phyloP scores from a whole-genome alignment of 1,140 invertebrate genomes.

The Brachionus calyciflorus region DNA sequence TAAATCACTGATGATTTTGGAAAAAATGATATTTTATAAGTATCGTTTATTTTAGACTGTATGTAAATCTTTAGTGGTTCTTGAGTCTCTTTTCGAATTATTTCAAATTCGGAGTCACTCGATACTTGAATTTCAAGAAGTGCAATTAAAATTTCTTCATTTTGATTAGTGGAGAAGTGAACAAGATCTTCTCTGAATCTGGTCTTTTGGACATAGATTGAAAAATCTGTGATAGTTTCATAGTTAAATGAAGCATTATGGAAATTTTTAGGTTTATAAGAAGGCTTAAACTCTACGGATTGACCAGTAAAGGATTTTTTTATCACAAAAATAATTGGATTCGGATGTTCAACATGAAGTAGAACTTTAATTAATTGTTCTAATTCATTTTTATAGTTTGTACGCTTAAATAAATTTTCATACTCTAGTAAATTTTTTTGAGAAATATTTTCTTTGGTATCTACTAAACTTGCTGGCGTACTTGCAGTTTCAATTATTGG shows the following conservation, averaged over 20 bases:
- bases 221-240: neutral
- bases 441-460: neutral
- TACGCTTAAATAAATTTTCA: neutral
- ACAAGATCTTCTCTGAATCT: neutral
- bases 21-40: neutral
- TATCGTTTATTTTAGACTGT: constrained; percentile 11
- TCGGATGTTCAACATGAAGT: neutral
- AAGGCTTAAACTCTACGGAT: neutral
- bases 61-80: constrained; percentile 1
- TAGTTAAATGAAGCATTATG: constrained; percentile 1
- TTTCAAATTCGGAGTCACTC: neutral
- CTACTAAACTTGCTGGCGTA: neutral
- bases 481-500: neutral
- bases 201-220: constrained; percentile 1
- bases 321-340: constrained; percentile 5
- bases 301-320: neutral
- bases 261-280: constrained; percentile 8
- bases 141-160: neutral
- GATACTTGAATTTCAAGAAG: neutral
- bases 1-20: neutral
- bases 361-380: neutral
- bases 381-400: neutral
- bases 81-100: constrained; percentile 21
- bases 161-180: neutral
- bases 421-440: neutral